Evolutionary conservation across 2,113 vertebrate genomes (phyloP).

Genomic region (Sapayoa aenigma): DNA sequence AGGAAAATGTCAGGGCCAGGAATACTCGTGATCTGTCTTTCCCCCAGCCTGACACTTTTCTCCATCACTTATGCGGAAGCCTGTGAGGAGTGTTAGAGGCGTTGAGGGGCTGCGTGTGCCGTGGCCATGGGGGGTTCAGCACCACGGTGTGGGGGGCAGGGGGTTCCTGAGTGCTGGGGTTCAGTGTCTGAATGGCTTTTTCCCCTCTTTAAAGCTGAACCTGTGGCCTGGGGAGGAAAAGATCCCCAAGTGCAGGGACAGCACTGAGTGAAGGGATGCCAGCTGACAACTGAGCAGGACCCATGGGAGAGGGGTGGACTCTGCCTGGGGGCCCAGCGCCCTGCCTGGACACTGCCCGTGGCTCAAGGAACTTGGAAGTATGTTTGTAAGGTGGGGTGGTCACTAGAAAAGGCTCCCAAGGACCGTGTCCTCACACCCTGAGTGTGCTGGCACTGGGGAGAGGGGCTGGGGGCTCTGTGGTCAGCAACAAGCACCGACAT

Average conservation of each 20-base stretch:
- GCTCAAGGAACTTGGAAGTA: not conserved
- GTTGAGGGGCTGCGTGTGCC: not conserved
- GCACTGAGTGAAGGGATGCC: fast-evolving
- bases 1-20: constrained; percentile 81
- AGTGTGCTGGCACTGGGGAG: not conserved
- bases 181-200: not conserved
- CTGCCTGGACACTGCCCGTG: not conserved
- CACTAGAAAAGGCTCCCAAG: not conserved
- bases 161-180: not conserved
- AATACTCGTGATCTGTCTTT: constrained; percentile 74
- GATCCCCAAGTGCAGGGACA: fast-evolving
- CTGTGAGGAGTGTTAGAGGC: not conserved
- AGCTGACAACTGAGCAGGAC: not conserved
- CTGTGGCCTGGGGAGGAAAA: fast-evolving
- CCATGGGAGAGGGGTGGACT: not conserved
- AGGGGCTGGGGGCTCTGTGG: not conserved
- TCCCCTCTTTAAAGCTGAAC: not conserved
- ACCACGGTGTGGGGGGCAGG: not conserved
- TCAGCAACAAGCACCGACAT: fast-evolving
- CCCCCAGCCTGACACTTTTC: constrained; percentile 65
- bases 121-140: not conserved
- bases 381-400: no score
- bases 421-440: not conserved
- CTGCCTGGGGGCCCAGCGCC: not conserved
- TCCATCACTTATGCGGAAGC: not conserved